Percentiles rank a stretch among this genome's conserved stretches.
phyloP scores from a whole-genome alignment of 35 echinoderm and acorn worm genomes.

The Heliocidaris tuberculata region DNA sequence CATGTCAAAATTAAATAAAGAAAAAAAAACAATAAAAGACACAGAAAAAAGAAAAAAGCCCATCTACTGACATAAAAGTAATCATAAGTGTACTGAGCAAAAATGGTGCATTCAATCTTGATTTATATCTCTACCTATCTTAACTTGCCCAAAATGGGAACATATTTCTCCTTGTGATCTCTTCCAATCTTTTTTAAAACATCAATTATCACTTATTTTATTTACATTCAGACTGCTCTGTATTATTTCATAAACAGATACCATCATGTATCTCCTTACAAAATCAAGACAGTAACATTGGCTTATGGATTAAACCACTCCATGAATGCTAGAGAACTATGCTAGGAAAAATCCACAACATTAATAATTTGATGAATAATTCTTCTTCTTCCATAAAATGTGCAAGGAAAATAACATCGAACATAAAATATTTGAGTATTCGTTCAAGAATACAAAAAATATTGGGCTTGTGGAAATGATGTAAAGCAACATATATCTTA shows the following conservation, averaged over 20 bases:
- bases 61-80: neutral
- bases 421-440: neutral
- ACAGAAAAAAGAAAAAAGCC: neutral
- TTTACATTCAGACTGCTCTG: neutral
- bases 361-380: neutral
- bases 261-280: neutral
- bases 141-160: no score
- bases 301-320: neutral
- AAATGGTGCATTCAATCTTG: neutral
- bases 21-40: neutral
- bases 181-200: neutral
- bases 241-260: neutral
- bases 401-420: neutral
- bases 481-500: neutral
- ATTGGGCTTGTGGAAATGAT: neutral
- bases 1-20: neutral
- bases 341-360: neutral
- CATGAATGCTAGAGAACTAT: neutral
- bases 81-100: neutral
- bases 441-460: neutral
- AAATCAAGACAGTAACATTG: neutral
- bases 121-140: neutral
- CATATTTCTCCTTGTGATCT: no score
- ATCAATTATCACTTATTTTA: neutral
- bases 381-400: neutral